Conservation (phyloP, 2,113 vertebrate genomes). For the Penelope pileata region DNA sequence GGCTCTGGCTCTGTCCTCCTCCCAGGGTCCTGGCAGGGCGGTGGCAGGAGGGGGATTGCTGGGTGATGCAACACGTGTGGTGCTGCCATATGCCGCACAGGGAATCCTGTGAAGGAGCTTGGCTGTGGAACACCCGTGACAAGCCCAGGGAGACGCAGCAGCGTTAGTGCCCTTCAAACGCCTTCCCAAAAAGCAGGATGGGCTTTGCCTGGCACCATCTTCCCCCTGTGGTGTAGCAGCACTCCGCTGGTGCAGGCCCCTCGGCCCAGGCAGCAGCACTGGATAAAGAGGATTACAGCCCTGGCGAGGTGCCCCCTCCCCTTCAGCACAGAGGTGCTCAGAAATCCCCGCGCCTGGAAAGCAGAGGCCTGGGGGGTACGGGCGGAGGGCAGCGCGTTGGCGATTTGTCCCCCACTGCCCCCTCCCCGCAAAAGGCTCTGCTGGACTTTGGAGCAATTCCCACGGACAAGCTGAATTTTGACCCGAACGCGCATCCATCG, state of each 20-base stretch:
- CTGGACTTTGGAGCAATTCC: slow-evolving; percentile 50
- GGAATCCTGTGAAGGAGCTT: not conserved
- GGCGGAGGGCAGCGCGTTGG: not conserved
- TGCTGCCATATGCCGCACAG: not conserved
- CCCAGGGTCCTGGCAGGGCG: not conserved
- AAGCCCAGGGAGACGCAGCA: not conserved
- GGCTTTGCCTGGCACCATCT: not conserved
- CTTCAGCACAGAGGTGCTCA: not conserved
- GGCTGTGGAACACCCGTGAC: not conserved
- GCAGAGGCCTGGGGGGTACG: not conserved
- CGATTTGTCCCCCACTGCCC: not conserved
- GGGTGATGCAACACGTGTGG: rapidly evolving
- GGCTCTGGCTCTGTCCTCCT: not conserved
- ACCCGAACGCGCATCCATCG: not conserved
- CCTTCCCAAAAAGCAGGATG: not conserved
- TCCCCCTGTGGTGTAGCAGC: no score
- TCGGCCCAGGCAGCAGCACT: no score
- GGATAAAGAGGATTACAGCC: not conserved
- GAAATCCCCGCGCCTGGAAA: not conserved
- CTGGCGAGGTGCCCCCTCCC: not conserved
- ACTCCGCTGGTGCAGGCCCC: not conserved
- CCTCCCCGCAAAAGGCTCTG: not conserved
- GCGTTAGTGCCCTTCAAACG: not conserved
- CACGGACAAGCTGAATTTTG: slow-evolving; percentile 45
- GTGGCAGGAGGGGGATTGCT: not conserved